Evolutionary conservation across 2,113 vertebrate genomes (phyloP).

Genomic region (Pitta sordida): DNA sequence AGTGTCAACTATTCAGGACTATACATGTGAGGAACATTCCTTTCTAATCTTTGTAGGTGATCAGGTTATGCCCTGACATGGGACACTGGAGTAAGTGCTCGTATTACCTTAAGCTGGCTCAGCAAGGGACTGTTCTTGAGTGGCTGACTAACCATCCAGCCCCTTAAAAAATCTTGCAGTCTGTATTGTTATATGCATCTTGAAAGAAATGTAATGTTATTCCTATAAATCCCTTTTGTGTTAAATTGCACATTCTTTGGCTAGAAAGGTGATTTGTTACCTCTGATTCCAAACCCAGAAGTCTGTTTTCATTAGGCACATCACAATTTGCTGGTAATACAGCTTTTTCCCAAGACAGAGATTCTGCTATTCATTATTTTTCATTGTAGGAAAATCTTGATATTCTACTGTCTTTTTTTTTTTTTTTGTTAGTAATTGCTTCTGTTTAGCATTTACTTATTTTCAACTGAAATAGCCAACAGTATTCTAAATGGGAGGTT

Average conservation of each 20-base stretch:
- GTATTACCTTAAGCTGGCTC: slow-evolving; percentile 10
- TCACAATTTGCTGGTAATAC: not conserved
- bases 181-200: not conserved
- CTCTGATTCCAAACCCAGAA: not conserved
- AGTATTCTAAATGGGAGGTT: not conserved
- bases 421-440: not conserved
- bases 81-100: not conserved
- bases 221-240: not conserved
- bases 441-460: not conserved
- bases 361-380: not conserved
- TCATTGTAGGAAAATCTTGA: not conserved
- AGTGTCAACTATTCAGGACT: not conserved
- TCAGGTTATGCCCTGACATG: slow-evolving; percentile 13
- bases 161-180: not conserved
- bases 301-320: not conserved
- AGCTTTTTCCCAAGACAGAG: not conserved
- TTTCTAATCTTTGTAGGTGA: slow-evolving; percentile 45
- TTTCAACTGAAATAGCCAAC: not conserved
- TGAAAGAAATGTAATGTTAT: not conserved
- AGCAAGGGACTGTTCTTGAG: slow-evolving; percentile 10
- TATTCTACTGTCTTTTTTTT: not conserved
- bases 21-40: slow-evolving; percentile 19
- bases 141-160: not conserved
- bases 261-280: not conserved
- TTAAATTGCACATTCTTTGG: not conserved